Percentiles rank a stretch among this genome's conserved stretches.
Conservation (phyloP, 1,140 invertebrate genomes). For the Scaptomyza pallida region DNA sequence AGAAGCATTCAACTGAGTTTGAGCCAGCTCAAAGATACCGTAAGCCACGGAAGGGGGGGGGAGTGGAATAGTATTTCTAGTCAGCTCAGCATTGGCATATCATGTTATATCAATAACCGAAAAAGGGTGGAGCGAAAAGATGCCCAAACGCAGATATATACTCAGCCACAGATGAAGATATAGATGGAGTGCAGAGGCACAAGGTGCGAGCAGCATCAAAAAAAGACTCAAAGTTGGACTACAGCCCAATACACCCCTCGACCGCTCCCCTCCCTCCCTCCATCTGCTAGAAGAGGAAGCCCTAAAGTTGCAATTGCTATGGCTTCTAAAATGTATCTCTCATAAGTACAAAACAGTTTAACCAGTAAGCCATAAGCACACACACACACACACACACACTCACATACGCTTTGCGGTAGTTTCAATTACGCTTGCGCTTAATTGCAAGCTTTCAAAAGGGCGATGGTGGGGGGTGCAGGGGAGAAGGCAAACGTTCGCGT, state of each 20-base stretch:
- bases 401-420: conserved; percentile 65
- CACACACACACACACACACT: conserved; percentile 22
- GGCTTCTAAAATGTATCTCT: conserved; percentile 56
- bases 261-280: no score
- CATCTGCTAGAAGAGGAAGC: conserved; percentile 49
- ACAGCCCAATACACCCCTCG: neutral
- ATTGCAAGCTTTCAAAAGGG: conserved; percentile 38
- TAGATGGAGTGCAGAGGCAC: conserved; percentile 23
- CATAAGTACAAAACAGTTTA: conserved; percentile 43
- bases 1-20: conserved; percentile 34
- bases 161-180: conserved; percentile 8
- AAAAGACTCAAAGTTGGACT: neutral
- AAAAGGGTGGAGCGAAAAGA: conserved; percentile 78
- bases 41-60: conserved; percentile 49
- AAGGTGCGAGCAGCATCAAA: conserved; percentile 1
- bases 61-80: neutral
- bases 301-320: conserved; percentile 47
- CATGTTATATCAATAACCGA: conserved; percentile 83
- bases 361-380: conserved; percentile 31
- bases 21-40: conserved; percentile 48
- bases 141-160: conserved; percentile 16
- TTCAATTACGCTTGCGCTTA: conserved; percentile 72
- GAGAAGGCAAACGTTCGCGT: conserved; percentile 32
- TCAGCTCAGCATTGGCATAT: conserved; percentile 53
- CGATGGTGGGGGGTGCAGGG: neutral